phyloP scores from a whole-genome alignment of 2,113 vertebrate species.

The Microtus richardsoni region DNA sequence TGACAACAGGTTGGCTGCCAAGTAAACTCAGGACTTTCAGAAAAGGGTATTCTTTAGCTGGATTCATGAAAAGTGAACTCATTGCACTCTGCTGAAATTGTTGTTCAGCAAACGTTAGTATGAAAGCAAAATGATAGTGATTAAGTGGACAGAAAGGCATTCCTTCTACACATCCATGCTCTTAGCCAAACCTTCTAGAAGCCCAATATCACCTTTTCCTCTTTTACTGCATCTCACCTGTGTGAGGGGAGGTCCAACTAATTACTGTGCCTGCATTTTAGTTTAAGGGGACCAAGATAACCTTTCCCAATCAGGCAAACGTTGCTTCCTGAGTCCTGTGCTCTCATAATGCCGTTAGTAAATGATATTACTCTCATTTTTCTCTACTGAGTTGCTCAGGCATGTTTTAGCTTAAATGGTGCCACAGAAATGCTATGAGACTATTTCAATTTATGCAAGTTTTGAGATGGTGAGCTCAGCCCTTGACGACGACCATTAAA shows the following conservation, averaged over 20 bases:
- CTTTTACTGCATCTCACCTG: background rate
- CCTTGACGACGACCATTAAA: background rate
- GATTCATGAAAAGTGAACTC: constrained; percentile 28
- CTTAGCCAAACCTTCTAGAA: constrained; percentile 1
- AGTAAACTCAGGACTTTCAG: constrained; percentile 21
- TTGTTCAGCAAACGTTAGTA: background rate
- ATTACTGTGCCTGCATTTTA: constrained; percentile 60
- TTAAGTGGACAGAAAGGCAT: background rate
- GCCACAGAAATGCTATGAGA: background rate
- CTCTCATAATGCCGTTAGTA: background rate
- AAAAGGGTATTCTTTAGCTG: background rate
- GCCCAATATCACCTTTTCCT: background rate
- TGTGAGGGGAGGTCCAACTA: constrained; percentile 6
- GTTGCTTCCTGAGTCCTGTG: background rate
- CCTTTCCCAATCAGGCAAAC: constrained; percentile 47
- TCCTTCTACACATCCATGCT: background rate
- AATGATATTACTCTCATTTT: constrained; percentile 32
- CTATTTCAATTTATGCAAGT: background rate
- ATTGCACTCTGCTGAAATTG: constrained; percentile 11
- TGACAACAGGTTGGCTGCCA: background rate
- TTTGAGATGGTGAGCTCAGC: background rate
- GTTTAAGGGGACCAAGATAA: constrained; percentile 54
- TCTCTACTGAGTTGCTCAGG: background rate
- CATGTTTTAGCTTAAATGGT: constrained; percentile 13
- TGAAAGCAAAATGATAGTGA: background rate